Conservation (phyloP, 2,113 vertebrate species). For the Manacus vitellinus region DNA sequence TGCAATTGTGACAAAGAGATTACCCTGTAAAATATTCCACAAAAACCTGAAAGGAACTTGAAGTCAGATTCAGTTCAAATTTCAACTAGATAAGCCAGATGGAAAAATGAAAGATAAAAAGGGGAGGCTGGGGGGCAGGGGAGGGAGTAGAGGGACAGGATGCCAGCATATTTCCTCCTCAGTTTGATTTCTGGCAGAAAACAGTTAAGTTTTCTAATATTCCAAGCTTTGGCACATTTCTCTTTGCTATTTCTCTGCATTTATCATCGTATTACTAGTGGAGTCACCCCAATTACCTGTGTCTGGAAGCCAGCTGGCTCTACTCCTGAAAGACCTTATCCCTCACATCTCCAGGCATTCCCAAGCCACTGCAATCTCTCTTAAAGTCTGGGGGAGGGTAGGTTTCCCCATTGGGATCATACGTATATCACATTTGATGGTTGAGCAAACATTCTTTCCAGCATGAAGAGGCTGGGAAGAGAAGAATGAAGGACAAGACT, state of each 20-base stretch:
- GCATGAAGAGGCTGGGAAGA: background rate
- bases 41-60: background rate
- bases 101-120: constrained; percentile 19
- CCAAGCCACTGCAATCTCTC: background rate
- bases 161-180: background rate
- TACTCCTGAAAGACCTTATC: background rate
- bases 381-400: background rate
- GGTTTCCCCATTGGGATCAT: background rate
- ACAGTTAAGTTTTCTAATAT: background rate
- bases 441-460: background rate
- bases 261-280: background rate
- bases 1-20: background rate
- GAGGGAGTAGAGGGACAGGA: too few relatives aligned
- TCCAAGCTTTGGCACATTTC: background rate
- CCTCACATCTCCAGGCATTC: background rate
- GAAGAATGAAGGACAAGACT: background rate
- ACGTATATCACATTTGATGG: background rate
- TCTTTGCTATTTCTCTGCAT: background rate
- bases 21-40: background rate
- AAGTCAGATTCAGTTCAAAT: background rate
- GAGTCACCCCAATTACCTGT: background rate
- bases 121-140: background rate
- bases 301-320: background rate
- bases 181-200: background rate
- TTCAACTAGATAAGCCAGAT: background rate